Percentiles rank a stretch among this genome's conserved stretches.
Evolutionary conservation across 1,140 invertebrate genomes (phyloP).

Genomic region (Drosophila rhopaloa): DNA sequence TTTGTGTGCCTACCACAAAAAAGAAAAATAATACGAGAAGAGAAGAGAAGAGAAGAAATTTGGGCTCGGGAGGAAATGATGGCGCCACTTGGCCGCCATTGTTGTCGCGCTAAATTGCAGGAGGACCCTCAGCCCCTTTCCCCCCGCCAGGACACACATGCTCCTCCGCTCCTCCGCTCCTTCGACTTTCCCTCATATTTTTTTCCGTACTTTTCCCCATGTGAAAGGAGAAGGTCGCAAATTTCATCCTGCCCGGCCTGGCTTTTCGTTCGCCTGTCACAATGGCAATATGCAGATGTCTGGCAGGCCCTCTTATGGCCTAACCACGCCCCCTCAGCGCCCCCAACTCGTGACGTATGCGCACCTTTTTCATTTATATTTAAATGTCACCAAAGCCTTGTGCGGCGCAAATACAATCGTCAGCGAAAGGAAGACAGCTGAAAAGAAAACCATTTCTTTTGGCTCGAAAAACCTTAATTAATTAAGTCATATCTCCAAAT

Average conservation of each 20-base stretch:
- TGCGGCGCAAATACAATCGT: slow-evolving; percentile 24
- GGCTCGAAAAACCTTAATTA: not conserved
- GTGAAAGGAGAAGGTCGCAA: not conserved
- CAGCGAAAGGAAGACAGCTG: slow-evolving; percentile 3
- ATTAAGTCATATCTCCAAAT: not conserved
- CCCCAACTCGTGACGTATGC: slow-evolving; percentile 39
- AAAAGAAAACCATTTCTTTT: slow-evolving; percentile 18
- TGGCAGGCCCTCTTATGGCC: slow-evolving; percentile 38
- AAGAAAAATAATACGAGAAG: not conserved
- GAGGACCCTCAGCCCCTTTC: slow-evolving; percentile 2
- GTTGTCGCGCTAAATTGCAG: slow-evolving; percentile 66
- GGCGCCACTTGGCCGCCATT: slow-evolving; percentile 49
- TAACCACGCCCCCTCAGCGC: not conserved
- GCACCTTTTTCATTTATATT: slow-evolving; percentile 80
- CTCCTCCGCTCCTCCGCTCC: not conserved
- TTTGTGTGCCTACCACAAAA: slow-evolving; percentile 15
- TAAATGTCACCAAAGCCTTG: slow-evolving; percentile 57
- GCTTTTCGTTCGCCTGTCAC: slow-evolving; percentile 52
- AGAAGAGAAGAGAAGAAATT: slow-evolving; percentile 5
- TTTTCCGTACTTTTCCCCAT: slow-evolving; percentile 18
- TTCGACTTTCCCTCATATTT: not conserved
- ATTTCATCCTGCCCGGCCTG: slow-evolving; percentile 16
- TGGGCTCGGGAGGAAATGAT: slow-evolving; percentile 12
- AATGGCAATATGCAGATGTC: slow-evolving; percentile 70
- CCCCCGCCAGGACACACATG: slow-evolving; percentile 15